phyloP scores from a whole-genome alignment of 2,888 invertebrate species.

The Salpingus planirostris region DNA sequence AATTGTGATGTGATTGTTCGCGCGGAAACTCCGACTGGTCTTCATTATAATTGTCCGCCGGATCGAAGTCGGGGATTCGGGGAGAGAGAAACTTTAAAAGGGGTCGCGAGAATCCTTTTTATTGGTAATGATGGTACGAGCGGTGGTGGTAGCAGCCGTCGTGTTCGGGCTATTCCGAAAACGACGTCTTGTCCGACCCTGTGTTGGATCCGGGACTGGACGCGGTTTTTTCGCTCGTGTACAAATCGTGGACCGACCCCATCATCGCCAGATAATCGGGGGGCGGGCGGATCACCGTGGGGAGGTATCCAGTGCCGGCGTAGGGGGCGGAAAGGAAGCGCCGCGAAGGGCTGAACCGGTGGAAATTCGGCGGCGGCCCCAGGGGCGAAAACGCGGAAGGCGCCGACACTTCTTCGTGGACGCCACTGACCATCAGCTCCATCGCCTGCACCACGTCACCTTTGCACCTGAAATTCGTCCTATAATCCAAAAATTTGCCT shows the following conservation, averaged over 20 bases:
- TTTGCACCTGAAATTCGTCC: constrained; percentile 42
- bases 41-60: constrained; percentile 8
- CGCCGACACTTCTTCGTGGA: constrained; percentile 27
- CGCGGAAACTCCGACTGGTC: constrained; percentile 29
- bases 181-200: constrained; percentile 48
- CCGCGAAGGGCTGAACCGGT: constrained; percentile 53
- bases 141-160: too few relatives aligned
- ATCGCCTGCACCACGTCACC: constrained; percentile 90
- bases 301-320: constrained; percentile 72
- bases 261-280: constrained; percentile 37
- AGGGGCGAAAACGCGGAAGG: constrained; percentile 71
- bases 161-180: constrained; percentile 44
- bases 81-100: too few relatives aligned
- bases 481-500: too few relatives aligned
- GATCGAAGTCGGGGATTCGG: too few relatives aligned
- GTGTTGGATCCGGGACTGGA: constrained; percentile 46
- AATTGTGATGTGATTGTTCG: constrained; percentile 43
- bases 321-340: constrained; percentile 76
- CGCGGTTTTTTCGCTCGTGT: constrained; percentile 39
- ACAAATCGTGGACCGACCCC: constrained; percentile 39
- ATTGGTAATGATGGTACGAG: too few relatives aligned
- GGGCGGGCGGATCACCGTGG: constrained; percentile 59
- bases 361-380: constrained; percentile 52
- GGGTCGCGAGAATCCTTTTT: too few relatives aligned
- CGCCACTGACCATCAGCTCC: constrained; percentile 70